Conservation (phyloP, 1,140 invertebrate species). For the Caenorhabditis brenneri region DNA sequence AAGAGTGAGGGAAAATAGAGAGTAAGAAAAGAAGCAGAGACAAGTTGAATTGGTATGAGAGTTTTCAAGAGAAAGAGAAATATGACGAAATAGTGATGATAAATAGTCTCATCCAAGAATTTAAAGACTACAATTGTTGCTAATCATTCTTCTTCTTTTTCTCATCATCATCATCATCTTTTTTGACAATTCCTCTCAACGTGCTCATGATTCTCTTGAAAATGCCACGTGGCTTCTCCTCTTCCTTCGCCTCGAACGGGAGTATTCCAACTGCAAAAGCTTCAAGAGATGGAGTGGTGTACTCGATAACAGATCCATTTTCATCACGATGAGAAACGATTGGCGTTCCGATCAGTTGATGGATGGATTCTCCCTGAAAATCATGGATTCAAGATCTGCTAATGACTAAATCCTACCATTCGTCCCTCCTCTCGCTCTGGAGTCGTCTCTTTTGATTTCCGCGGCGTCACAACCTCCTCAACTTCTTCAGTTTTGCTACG, state of each 20-base stretch:
- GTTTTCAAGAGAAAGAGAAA: neutral
- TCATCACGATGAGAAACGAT: neutral
- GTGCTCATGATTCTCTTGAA: neutral
- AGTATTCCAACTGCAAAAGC: neutral
- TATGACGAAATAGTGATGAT: neutral
- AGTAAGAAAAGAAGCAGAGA: neutral
- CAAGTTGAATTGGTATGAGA: neutral
- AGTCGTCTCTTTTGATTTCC: neutral
- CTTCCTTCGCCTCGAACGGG: conserved; percentile 19
- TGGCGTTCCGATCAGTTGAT: neutral
- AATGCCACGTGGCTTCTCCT: conserved; percentile 3
- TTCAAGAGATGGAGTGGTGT: neutral
- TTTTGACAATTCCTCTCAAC: neutral
- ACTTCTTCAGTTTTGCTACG: neutral
- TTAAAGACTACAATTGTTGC: too few relatives aligned
- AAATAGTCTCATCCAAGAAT: neutral
- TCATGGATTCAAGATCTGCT: too few relatives aligned
- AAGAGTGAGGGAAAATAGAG: neutral
- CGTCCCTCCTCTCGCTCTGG: neutral
- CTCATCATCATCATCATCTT: neutral
- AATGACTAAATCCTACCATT: neutral
- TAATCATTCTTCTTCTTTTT: too few relatives aligned
- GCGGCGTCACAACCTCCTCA: neutral
- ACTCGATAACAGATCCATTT: neutral
- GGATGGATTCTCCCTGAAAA: conserved; percentile 9